A percentile compares a stretch with the other conserved stretches of the same genome.
Evolutionary conservation across 2,888 invertebrate genomes (phyloP).

Genomic region (Gymnoscelis rufifasciata): DNA sequence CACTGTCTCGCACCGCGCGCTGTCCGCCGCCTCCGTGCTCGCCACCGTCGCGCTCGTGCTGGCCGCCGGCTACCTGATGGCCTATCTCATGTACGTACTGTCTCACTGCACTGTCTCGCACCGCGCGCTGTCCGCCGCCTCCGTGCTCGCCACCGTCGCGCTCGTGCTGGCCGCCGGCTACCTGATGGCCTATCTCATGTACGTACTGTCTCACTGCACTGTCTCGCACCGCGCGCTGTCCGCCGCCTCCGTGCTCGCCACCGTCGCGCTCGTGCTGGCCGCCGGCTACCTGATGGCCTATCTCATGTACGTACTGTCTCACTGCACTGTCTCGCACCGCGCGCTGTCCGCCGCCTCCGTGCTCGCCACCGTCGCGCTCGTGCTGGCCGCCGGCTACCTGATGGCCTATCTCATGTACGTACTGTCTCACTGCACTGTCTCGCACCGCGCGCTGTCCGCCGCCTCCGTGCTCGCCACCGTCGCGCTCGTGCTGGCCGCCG

Average conservation of each 20-base stretch:
- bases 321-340: slow-evolving; percentile 86
- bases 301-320: slow-evolving; percentile 70
- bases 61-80: slow-evolving; percentile 89
- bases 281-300: slow-evolving; percentile 91
- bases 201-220: slow-evolving; percentile 76
- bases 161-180: slow-evolving; percentile 87
- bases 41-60: slow-evolving; percentile 86
- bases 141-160: slow-evolving; percentile 87
- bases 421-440: slow-evolving; percentile 80
- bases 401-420: slow-evolving; percentile 84
- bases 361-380: slow-evolving; percentile 87
- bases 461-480: slow-evolving; percentile 89
- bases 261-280: slow-evolving; percentile 84
- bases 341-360: slow-evolving; percentile 88
- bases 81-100: slow-evolving; percentile 76
- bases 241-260: slow-evolving; percentile 86
- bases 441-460: slow-evolving; percentile 88
- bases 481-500: slow-evolving; percentile 83
- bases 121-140: slow-evolving; percentile 87
- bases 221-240: slow-evolving; percentile 89
- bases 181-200: slow-evolving; percentile 86
- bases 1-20: slow-evolving; percentile 85
- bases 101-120: slow-evolving; percentile 84
- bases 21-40: slow-evolving; percentile 87
- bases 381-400: slow-evolving; percentile 85